Conservation (phyloP, 1,140 invertebrate genomes). For the Lucilia cuprina region DNA sequence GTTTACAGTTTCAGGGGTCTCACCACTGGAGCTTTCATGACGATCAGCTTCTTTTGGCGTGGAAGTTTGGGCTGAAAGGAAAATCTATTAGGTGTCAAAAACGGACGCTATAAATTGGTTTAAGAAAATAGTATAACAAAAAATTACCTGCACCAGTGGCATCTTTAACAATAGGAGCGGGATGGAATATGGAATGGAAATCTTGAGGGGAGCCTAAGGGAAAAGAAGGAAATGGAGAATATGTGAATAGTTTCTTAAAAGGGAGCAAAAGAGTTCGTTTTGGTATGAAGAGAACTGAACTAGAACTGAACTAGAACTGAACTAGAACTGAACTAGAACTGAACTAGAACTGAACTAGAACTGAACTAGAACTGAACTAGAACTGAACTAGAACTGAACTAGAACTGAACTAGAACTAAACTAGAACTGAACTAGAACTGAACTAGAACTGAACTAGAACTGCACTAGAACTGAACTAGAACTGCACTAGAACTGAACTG, state of each 20-base stretch:
- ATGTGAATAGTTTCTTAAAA: too few relatives aligned
- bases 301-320: not conserved
- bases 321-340: not conserved
- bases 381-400: too few relatives aligned
- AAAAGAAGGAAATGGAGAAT: not conserved
- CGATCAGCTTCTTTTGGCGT: not conserved
- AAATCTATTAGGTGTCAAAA: not conserved
- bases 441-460: too few relatives aligned
- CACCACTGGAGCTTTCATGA: not conserved
- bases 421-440: too few relatives aligned
- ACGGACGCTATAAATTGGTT: not conserved
- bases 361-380: too few relatives aligned
- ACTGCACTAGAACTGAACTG: too few relatives aligned
- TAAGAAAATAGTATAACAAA: not conserved
- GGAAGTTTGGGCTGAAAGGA: not conserved
- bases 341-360: too few relatives aligned
- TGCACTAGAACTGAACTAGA: too few relatives aligned
- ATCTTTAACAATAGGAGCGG: constrained; percentile 41
- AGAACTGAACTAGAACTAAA: too few relatives aligned
- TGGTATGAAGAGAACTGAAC: too few relatives aligned
- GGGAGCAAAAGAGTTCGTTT: too few relatives aligned
- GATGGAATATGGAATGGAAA: constrained; percentile 44
- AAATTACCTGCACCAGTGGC: constrained; percentile 16
- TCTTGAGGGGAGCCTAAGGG: constrained; percentile 49
- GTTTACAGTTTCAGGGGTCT: not conserved